Base-by-base conservation (phyloP, 2,888 invertebrate species). In the Eupithecia exiguata region DNA sequence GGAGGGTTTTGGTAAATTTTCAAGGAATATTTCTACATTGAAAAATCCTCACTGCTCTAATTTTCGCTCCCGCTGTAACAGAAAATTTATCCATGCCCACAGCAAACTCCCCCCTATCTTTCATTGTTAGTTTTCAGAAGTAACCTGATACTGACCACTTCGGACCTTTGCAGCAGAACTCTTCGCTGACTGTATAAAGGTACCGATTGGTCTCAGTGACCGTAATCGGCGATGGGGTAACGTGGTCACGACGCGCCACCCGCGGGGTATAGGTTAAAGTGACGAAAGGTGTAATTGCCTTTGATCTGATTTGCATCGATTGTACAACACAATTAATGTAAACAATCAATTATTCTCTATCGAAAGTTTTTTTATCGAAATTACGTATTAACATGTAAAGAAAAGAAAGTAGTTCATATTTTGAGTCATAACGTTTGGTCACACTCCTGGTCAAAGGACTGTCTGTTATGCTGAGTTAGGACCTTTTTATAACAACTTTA, bases 231-330 rank as follows among this genome's bases (percentile, higher is more conserved):
- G 66, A 71, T 76, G 76, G 43, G 38, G 76, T 71, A 76, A 76
- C 62, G 7, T 36, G 70, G 75, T 75, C 76, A 76, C 76, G 76
- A 76, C 49, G 25, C 30, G 68, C 77, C 71, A 70, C 49, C 74
- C 65, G 72, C 38, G 36, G 78, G 77, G 74, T 72, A 72, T 75
- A 76, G 76, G 76, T 74, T 69, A 76, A 61, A n/a, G 63, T 76
- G 79, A 79, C 61, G 76, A 74, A 79, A 76, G 66, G 58, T 67
- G 46, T 68, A 68, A 74, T 75, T 70, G 65, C 21, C 69, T 65
- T 71, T 18, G 49, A 67, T 67, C 66, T 66, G 67, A 69, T 68
- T 71, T 63, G 66, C 61, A 67, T 69, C 69, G 70, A n/a, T 49
- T 67, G 75, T 70, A 73, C 71, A 71, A 58, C 71, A 66, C 72